Percentiles rank a stretch among this genome's conserved stretches.
phyloP scores from a whole-genome alignment of 1,140 invertebrate genomes.

The Dermatophagoides farinae region DNA sequence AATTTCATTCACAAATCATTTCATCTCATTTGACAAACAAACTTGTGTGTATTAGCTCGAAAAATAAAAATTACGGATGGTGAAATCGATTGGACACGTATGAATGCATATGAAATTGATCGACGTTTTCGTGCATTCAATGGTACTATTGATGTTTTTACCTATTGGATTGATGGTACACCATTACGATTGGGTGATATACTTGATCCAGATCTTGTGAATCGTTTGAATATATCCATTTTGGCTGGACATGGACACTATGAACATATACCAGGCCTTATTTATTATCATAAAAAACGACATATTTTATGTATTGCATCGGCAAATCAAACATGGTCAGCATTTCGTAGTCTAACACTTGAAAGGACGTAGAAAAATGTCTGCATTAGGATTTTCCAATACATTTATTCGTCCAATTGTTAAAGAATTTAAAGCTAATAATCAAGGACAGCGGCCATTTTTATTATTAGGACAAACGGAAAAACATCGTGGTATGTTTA shows the following conservation, averaged over 20 bases:
- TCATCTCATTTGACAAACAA: neutral
- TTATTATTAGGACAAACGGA: neutral
- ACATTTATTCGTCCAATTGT: slow-evolving; percentile 17
- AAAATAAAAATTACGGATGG: slow-evolving; percentile 19
- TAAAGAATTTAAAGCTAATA: neutral
- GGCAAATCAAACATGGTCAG: slow-evolving; percentile 19
- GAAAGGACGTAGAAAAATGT: slow-evolving; percentile 15
- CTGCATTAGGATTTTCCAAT: slow-evolving; percentile 19
- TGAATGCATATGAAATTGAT: slow-evolving; percentile 17
- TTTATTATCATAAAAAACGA: slow-evolving; percentile 8
- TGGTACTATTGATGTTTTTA: slow-evolving; percentile 19
- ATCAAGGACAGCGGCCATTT: neutral
- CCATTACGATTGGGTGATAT: slow-evolving; percentile 4
- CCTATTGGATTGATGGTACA: slow-evolving; percentile 11
- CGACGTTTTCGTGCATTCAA: slow-evolving; percentile 19
- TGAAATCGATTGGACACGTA: slow-evolving; percentile 18
- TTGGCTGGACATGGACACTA: neutral
- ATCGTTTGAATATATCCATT: neutral
- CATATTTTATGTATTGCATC: slow-evolving; percentile 12
- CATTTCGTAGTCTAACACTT: slow-evolving; percentile 13
- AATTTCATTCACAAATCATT: neutral
- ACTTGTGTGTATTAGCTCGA: slow-evolving; percentile 13
- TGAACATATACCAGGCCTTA: neutral
- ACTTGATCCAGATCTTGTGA: slow-evolving; percentile 7
- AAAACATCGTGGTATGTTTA: neutral